phyloP scores from a whole-genome alignment of 2,888 invertebrate species.

The Ceriagrion tenellum region DNA sequence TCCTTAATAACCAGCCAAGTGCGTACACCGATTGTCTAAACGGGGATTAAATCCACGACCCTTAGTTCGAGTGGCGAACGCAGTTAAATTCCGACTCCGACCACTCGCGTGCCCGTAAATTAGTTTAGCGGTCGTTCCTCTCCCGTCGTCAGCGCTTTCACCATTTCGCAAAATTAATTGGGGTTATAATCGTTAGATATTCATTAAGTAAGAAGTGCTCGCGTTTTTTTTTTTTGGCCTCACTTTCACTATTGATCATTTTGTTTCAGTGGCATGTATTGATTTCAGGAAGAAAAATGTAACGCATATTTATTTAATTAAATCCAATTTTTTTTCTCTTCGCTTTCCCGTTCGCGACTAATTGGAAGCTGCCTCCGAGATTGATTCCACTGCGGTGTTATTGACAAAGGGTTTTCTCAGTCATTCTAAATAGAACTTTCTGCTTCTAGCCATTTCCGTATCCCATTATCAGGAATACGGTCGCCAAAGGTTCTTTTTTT shows the following conservation, averaged over 20 bases:
- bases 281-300: background rate
- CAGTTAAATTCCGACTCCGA: background rate
- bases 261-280: background rate
- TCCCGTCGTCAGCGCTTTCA: background rate
- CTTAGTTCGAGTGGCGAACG: background rate
- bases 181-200: background rate
- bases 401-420: background rate
- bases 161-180: background rate
- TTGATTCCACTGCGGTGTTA: background rate
- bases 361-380: background rate
- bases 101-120: background rate
- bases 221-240: background rate
- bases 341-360: background rate
- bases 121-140: background rate
- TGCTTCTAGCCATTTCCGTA: background rate
- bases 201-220: background rate
- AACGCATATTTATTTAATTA: background rate
- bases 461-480: background rate
- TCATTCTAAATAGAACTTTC: background rate
- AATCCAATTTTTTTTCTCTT: background rate
- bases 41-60: background rate
- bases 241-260: background rate
- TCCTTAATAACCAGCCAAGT: too few species aligned
- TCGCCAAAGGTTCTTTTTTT: background rate
- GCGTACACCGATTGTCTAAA: background rate